Conservation (phyloP, 2,797 vertebrate species). For the Trematomus bernacchii region DNA sequence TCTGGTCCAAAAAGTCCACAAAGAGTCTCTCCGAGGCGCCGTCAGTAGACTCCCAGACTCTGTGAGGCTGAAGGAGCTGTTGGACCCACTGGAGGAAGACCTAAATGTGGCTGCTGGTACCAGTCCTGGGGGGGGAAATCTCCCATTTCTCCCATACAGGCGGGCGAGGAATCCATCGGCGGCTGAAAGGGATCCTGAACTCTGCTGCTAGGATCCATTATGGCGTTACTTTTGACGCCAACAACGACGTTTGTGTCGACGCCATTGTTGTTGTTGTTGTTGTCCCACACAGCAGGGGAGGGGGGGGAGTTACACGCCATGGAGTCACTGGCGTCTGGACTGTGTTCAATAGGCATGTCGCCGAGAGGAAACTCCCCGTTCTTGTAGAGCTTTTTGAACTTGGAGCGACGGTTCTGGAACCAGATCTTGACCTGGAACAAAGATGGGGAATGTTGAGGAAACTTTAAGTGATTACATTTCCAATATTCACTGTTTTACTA, state of each 20-base stretch:
- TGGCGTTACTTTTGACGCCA: constrained; percentile 59
- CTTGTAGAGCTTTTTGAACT: constrained; percentile 96
- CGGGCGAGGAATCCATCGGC: constrained; percentile 84
- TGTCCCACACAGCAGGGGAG: constrained; percentile 92
- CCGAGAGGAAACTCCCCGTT: constrained; percentile 91
- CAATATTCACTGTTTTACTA: not conserved
- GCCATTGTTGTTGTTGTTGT: constrained; percentile 56
- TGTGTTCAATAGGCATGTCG: constrained; percentile 88
- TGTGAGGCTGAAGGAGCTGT: constrained; percentile 80
- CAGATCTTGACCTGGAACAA: constrained; percentile 92
- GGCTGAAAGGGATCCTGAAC: constrained; percentile 85
- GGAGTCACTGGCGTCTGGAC: constrained; percentile 94
- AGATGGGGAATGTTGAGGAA: not conserved
- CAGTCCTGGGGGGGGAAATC: constrained; percentile 91
- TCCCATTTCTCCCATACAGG: constrained; percentile 88
- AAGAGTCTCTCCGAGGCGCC: not conserved
- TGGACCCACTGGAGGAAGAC: constrained; percentile 75
- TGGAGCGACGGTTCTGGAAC: constrained; percentile 96
- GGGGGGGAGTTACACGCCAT: constrained; percentile 96
- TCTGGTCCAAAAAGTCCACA: constrained; percentile 1
- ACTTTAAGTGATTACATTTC: not conserved
- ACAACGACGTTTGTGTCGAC: constrained; percentile 26
- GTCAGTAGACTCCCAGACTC: constrained; percentile 90
- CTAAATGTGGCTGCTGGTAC: constrained; percentile 90
- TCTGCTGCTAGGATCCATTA: constrained; percentile 82